Evolutionary conservation across 2,888 invertebrate species (phyloP), one percentile per base, ranked within the genome.

Genomic region (Scaptomyza caliginosa): DNA sequence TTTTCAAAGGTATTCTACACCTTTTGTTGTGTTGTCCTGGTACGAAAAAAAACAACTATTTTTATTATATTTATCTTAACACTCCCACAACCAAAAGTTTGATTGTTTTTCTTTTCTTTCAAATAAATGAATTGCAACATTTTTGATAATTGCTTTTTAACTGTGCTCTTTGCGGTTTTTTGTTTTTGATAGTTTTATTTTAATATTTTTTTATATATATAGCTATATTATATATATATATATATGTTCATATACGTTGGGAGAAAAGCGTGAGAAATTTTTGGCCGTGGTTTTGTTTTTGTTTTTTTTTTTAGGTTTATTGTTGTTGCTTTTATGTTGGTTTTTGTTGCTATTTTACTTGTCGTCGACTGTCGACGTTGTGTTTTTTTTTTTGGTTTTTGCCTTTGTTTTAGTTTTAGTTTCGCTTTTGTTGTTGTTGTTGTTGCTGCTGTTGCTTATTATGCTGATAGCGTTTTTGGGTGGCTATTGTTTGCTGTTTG

Each of bases 231-330:
- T 38, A 32, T 42, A 39, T 40, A 7, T 38, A 19, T 48, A 11
- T 28, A 24, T 43, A 38, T 21, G 26, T 42, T 26, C 50, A 21
- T 34, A 51, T 67, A 43, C 46, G 40, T 36, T 70, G 50, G 72
- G 83, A 83, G 84, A 85, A 85, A 87, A 85, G 84, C 84, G 84
- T 85, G 84, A 85, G 84, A 85, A 85, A 85, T 85, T 85, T 82
- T 85, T 76, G 84, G 81, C 84, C 84, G 81, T 85, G 84, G 86
- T 83, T 81, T 81, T 78, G 67, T 78, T 78, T 69, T 79, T 78
- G 50, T 28, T n/a, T n/a, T n/a, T 49, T 50, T 71, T 70, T 32
- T 32, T 32, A 5, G 6, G 48, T 62, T 60, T 66, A 50, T 54
- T 63, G 42, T 64, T 68, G 55, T 67, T 73, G 67, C 56, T 64